Conservation (phyloP, 2,797 vertebrate genomes). For the Thripadectes ignobilis region DNA sequence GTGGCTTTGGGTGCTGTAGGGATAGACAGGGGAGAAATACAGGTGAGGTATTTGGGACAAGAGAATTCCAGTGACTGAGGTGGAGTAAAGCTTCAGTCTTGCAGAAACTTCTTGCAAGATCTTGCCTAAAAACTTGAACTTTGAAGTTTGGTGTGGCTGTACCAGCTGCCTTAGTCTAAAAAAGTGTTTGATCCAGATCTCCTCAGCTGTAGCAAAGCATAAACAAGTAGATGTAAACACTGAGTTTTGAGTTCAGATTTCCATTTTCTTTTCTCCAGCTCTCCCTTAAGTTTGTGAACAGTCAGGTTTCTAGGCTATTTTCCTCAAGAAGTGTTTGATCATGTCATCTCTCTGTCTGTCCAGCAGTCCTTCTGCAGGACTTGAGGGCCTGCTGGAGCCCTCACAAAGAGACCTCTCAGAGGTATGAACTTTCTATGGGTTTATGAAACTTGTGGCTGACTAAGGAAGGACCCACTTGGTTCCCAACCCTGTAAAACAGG, state of each 20-base stretch:
- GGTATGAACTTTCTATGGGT: not conserved
- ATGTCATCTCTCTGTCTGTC: not conserved
- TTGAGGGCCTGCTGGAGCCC: not conserved
- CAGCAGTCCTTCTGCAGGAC: not conserved
- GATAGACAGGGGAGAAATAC: not conserved
- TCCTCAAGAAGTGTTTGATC: not conserved
- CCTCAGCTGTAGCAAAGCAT: not conserved
- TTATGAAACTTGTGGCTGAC: not conserved
- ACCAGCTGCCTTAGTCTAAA: not conserved
- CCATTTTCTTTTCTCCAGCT: not conserved
- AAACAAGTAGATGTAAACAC: not conserved
- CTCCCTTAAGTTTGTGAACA: not conserved
- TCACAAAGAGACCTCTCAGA: not conserved
- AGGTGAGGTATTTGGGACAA: not conserved
- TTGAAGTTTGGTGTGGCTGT: not conserved
- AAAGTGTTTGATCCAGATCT: not conserved
- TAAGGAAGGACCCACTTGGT: not conserved
- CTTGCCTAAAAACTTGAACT: not conserved
- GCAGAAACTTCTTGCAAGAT: not conserved
- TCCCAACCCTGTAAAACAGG: accelerated
- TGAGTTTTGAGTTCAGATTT: not conserved
- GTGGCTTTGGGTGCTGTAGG: not conserved
- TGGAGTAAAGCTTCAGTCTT: not conserved
- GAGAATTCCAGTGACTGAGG: not conserved
- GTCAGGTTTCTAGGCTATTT: not conserved